Base-by-base conservation (phyloP, 2,888 invertebrate genomes). In the Schizaphis graminum region DNA sequence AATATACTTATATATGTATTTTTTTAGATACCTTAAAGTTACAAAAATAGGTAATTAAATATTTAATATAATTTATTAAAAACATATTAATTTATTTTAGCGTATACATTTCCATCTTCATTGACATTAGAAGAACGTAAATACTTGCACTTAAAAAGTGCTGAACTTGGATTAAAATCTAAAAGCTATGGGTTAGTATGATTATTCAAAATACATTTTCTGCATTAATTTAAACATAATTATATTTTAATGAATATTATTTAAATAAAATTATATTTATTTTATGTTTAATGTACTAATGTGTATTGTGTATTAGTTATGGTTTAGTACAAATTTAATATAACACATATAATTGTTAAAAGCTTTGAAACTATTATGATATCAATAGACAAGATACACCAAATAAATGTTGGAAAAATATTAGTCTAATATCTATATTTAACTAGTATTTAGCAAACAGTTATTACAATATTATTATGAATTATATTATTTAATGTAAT, bases 171-270 rank as follows among this genome's bases (percentile, higher is more conserved):
- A 87, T 91, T 94, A 41, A 94, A 91, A 85, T 86, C 94, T 86
- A 94, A 94, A 94, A 94, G 94, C 24, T 86, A 94, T 87, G 94
- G 94, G 94, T 91, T 61, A 90, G 93, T 92, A 88, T 24, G 77
- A 85, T 24, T 57, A 16, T 53, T 53, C 0, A 21, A 53, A 53
- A 21, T 53, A 53, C 16, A 53, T 53, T 53, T 53, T 53, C 11
- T 61, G 28, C 3, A 67, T n/a, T 67, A 67, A 67, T 35, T 77
- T 5, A 77, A 35, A 21, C 7, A 5, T 2, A 5, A 35, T 77
- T 67, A 21, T 35, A 21, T 77, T 77, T 35, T 21, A 35, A 35
- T 0, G 1, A 16, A 5, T 35, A 77, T 35, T 35, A 77, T 35
- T 35, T 11, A n/a, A 67, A 67, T 16, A 16, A 21, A 35, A 67